phyloP scores from a whole-genome alignment of 2,797 vertebrate species.

The Astyanax mexicanus region DNA sequence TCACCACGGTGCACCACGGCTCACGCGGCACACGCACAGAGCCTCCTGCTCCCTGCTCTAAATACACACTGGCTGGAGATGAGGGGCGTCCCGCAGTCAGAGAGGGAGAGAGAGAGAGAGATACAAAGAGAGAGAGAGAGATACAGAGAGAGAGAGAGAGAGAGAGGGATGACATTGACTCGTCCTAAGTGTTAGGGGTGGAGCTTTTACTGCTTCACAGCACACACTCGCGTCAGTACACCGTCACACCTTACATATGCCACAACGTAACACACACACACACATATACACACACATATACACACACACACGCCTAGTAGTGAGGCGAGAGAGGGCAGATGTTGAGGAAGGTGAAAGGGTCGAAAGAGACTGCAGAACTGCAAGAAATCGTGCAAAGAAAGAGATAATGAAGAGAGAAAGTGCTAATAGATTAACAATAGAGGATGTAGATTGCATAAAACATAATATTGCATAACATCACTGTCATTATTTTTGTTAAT shows the following conservation, averaged over 20 bases:
- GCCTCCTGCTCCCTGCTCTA: conserved; percentile 41
- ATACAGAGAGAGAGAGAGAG: conserved; percentile 22
- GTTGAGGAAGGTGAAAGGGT: conserved; percentile 2
- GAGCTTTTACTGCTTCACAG: conserved; percentile 30
- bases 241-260: conserved; percentile 24
- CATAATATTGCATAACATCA: too few species aligned
- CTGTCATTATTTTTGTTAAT: too few species aligned
- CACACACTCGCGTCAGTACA: conserved; percentile 6
- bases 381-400: neutral
- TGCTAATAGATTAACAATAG: neutral
- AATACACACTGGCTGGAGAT: conserved; percentile 25
- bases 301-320: conserved; percentile 8
- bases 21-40: neutral
- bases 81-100: neutral
- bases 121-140: conserved; percentile 11
- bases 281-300: conserved; percentile 26
- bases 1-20: neutral
- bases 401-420: neutral
- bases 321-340: conserved; percentile 8
- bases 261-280: conserved; percentile 23
- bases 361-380: neutral
- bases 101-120: conserved; percentile 12
- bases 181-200: conserved; percentile 44
- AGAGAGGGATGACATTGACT: conserved; percentile 53
- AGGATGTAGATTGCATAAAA: neutral